phyloP scores from a whole-genome alignment of 2,113 vertebrate species.

The Charadrius vociferus region DNA sequence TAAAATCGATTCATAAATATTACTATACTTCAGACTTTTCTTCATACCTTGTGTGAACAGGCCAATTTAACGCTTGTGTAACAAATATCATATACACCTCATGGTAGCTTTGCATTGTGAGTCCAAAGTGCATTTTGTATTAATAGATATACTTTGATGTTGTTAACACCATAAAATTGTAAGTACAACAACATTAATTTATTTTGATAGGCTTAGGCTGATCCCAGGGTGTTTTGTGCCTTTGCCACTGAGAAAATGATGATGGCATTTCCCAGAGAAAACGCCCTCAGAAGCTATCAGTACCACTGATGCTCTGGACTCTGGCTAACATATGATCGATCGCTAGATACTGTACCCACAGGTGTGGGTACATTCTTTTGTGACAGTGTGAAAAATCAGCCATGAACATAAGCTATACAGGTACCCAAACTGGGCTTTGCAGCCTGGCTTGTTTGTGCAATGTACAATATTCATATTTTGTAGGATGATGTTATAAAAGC shows the following conservation, averaged over 20 bases:
- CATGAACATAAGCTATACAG: not conserved
- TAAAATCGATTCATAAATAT: not conserved
- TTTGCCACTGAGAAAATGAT: constrained; percentile 11
- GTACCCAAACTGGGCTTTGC: not conserved
- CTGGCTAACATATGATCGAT: constrained; percentile 44
- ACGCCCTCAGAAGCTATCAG: not conserved
- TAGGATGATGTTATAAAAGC: not conserved
- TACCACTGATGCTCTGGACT: not conserved
- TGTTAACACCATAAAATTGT: not conserved
- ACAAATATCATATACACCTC: not conserved
- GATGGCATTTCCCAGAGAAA: not conserved
- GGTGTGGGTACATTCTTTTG: not conserved
- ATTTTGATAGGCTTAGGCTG: not conserved
- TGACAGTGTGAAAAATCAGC: not conserved
- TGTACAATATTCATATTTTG: not conserved
- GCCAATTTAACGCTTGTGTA: not conserved
- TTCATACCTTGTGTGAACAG: not conserved
- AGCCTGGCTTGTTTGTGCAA: not conserved
- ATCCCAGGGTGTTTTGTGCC: constrained; percentile 25
- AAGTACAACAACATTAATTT: not conserved
- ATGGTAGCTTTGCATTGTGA: not conserved
- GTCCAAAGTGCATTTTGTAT: not conserved
- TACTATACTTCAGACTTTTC: not conserved
- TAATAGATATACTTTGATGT: not conserved
- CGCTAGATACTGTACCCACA: constrained; percentile 23